Evolutionary conservation across 2,797 vertebrate species (phyloP), one percentile per base, ranked within the genome.

Genomic region (Microtus agrestis): DNA sequence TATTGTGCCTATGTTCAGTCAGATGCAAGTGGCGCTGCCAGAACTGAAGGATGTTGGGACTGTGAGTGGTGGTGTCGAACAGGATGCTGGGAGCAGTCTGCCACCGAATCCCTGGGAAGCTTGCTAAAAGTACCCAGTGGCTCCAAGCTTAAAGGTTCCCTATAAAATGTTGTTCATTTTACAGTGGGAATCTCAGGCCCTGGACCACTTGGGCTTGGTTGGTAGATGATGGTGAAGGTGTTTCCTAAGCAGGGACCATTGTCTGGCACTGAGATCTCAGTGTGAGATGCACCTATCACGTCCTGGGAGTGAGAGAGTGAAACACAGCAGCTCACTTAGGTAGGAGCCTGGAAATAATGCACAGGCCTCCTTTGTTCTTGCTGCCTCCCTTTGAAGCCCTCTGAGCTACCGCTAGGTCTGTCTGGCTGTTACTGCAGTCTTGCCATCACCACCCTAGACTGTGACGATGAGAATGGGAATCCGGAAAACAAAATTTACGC

Each of bases 401-500:
- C 0, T 87, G 48, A 73, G n/a, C n/a, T 56, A 87, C 1, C 0
- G 0, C 27, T 31, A 25, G n/a, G 27, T 31, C 67, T 56, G 25
- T 69, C n/a, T 13, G 67, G 14, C 48, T 87, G 69, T 14, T 56
- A 40, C 37, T 73, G 9, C 48, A 54, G 31, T n/a, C 27, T 43
- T 19, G 14, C 31, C 34, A 7, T 48, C 59, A 65, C 54, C 59
- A 93, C 59, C 8, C 4, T 34, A 54, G 19, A 91, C 27, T 3
- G 63, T 23, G 0, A 90, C 31, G n/a, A 86, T 34, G 43, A 48
- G 82, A 87, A 89, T 12, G 5, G 19, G 40, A 94, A 86, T 65
- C 79, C 11, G 29, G 71, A 97, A 80, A 94, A 73, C 31, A 69
- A 85, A 69, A n/a, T 48, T n/a, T 59, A 69, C 69, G 40, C 69